Evolutionary conservation across 2,888 invertebrate species (phyloP), one percentile per base, ranked within the genome.

Genomic region (Drosophila melanosoma): DNA sequence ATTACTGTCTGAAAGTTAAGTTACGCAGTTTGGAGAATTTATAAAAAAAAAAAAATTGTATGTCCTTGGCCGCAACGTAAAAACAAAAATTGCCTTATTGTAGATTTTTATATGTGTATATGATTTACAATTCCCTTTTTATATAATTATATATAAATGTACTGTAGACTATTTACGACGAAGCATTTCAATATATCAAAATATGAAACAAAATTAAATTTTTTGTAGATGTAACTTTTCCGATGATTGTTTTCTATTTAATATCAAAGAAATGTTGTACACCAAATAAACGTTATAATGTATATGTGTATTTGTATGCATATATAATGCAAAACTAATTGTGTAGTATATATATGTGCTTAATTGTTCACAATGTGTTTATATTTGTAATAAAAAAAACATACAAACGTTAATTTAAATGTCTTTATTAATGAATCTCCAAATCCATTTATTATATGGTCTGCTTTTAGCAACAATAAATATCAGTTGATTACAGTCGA

Each of bases 21-120:
- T 8, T 42, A 11, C 53, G 17, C 53, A 58, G 42, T 53, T 49
- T 33, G 38, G 42, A 77, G 36, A 35, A 45, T 20, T 45, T 45
- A 45, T 45, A 45, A 45, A 42, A 51, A 32, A 10, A 11, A 51
- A 32, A 40, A 71, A 68, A 76, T 60, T 71, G 10, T 53, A 79
- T 64, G 69, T 67, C 48, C 59, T 52, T 49, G 45, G 68, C 65
- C 70, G 70, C 57, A 85, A 52, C 35, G 36, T 26, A 76, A 42
- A 61, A 69, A 61, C 48, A 56, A 70, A 53, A 75, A 80, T 71
- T 87, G 84, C 90, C 88, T 85, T 89, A 85, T 85, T 85, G 88
- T 85, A 85, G 72, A 85, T 42, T 74, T 87, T 78, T 73, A 81
- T 81, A 80, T 83, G 73, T 76, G 85, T 84, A 81, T 87, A 74